phyloP scores from a whole-genome alignment of 2,113 vertebrate genomes.

The Rafetus swinhoei region DNA sequence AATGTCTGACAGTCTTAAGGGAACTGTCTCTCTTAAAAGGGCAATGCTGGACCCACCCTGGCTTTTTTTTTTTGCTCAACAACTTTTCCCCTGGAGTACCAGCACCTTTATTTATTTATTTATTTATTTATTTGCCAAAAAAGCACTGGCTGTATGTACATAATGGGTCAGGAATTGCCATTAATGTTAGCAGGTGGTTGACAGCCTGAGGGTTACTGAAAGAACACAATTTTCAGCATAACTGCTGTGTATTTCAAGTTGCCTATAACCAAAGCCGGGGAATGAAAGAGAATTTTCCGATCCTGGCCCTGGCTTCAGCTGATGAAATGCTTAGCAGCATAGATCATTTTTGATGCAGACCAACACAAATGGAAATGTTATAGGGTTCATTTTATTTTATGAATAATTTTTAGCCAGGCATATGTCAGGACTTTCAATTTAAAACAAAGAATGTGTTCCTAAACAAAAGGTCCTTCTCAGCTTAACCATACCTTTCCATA shows the following conservation, averaged over 20 bases:
- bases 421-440: not conserved
- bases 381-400: not conserved
- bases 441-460: not conserved
- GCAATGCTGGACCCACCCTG: too few relatives aligned
- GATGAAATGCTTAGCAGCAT: not conserved
- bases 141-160: too few relatives aligned
- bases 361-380: not conserved
- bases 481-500: not conserved
- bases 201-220: not conserved
- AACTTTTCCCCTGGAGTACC: too few relatives aligned
- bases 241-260: not conserved
- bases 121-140: too few relatives aligned
- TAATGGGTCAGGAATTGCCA: not conserved
- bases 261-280: not conserved
- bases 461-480: not conserved
- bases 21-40: too few relatives aligned
- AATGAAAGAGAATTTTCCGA: not conserved
- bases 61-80: too few relatives aligned
- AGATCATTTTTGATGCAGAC: not conserved
- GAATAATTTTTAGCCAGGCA: not conserved
- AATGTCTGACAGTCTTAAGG: too few relatives aligned
- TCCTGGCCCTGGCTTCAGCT: not conserved
- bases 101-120: too few relatives aligned
- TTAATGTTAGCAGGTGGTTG: not conserved
- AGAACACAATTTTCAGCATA: not conserved